Evolutionary conservation across 2,113 vertebrate species (phyloP), one percentile per base, ranked within the genome.

Genomic region (Xyliphius kryptos): DNA sequence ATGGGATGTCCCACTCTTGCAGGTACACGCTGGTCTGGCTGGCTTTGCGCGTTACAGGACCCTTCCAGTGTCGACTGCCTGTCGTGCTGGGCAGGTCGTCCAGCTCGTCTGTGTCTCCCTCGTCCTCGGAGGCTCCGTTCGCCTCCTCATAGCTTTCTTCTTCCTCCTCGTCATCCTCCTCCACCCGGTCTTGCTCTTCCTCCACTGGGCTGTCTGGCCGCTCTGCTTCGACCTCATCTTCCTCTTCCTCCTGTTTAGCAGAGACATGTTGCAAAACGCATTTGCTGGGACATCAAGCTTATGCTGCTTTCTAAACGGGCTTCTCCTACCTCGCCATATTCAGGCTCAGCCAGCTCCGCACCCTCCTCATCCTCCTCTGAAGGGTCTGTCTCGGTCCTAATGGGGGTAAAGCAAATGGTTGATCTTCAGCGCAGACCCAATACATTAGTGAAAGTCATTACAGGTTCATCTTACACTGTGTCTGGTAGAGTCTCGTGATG

Each of bases 1-100:
- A 99, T 7, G 95, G 96, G 68, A 99, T 97, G 83, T 98, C 95
- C 96, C 96, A 99, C 69, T 99, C 96, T 74, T 99, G 95, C 75
- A 99, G 87, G 83, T 97, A 97, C 44, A 97, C 93, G 0, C 95
- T 98, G 74, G 95, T 99, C 86, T 99, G 95, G 77, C 95, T 98
- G 54, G 88, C 81, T 49, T 97, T 97, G 62, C 96, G 95, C 2
- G 89, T 89, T 66, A 98, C 96, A 76, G 92, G 93, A 63, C 92
- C 92, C 53, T 89, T 90, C 91, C 93, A 89, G 63, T 83, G 87
- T 6, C 78, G 17, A 2, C 66, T 76, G 6, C 88, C 84, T 37
- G 87, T 82, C 3, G 89, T 77, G 76, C 67, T 88, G 1, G 93
- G 96, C 52, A 99, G 40, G 48, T 98, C 95, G 0, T 99, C 92